Evolutionary conservation across 2,113 vertebrate genomes (phyloP), one percentile per base, ranked within the genome.

Genomic region (Narcine bancroftii): DNA sequence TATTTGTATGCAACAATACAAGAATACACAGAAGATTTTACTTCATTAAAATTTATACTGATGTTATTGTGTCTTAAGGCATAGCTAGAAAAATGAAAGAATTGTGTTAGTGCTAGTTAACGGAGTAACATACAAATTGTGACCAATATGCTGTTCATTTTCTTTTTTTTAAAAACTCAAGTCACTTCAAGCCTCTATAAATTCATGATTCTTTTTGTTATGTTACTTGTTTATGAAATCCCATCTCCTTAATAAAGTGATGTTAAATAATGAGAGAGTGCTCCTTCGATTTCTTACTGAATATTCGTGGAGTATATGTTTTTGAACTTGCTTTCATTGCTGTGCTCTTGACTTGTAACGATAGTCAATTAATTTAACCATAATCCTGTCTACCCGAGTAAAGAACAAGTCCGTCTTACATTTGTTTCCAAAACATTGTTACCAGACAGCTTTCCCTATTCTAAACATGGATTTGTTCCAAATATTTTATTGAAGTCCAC

Each of bases 1-100:
- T 91, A 91, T 91, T 91, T 91, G 66, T 91, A 91, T 69, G 89
- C 89, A 47, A 45, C 89, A 69, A 47, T 39, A 89, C 56, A 89
- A 42, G 26, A 47, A 66, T 36, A 69, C 89, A 45, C 39, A 69
- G 71, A 45, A 47, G 63, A 91, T 45, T 91, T 91, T 47, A 69
- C n/a, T 69, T 91, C 89, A 91, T 69, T 69, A 71, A 65, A 71
- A 91, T 91, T 91, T 69, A 69, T 69, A 91, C 53, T 60, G 89
- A 91, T 47, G 39, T 91, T 71, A 69, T 66, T 69, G 89, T 91
- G 89, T 91, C 89, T 91, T 69, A 91, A 91, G 47, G 63, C 65
- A 21, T 91, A 91, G 65, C 89, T 91, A 91, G 89, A 91, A 91
- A 47, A 42, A 91, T 91, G 42, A 91, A 69, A 91, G 63, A 47